Percentiles rank a stretch among this genome's conserved stretches.
Evolutionary conservation across 2,113 vertebrate species (phyloP).

Genomic region (Conger conger): DNA sequence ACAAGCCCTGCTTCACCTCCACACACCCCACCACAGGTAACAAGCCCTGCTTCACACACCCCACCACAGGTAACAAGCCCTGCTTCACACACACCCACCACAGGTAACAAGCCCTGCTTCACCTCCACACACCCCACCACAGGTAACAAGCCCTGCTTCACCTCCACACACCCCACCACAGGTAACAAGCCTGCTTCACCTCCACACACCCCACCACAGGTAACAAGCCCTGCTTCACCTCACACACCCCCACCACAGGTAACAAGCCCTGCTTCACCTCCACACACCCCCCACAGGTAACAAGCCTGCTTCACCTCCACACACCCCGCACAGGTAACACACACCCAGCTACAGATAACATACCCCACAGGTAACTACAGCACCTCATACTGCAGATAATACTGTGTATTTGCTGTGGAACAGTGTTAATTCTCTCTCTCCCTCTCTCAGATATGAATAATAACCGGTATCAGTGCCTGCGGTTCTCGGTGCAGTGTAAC

Average conservation of each 20-base stretch:
- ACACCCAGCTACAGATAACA: constrained; percentile 63
- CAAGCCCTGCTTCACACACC: constrained; percentile 81
- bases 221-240: constrained; percentile 64
- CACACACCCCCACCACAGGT: constrained; percentile 68
- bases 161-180: constrained; percentile 42
- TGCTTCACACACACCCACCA: constrained; percentile 78
- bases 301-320: constrained; percentile 78
- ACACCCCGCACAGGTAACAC: constrained; percentile 71
- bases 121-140: constrained; percentile 74
- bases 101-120: constrained; percentile 56
- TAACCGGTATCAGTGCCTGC: constrained; percentile 83
- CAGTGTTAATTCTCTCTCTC: constrained; percentile 7
- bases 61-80: constrained; percentile 69
- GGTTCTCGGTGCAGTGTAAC: constrained; percentile 79
- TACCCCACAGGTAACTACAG: constrained; percentile 74
- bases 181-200: constrained; percentile 60
- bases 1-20: constrained; percentile 82
- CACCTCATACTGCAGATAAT: neutral
- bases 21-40: constrained; percentile 64
- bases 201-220: neutral
- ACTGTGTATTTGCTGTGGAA: neutral
- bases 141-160: constrained; percentile 66
- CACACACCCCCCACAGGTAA: constrained; percentile 65
- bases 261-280: constrained; percentile 85
- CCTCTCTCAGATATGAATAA: constrained; percentile 78